Evolutionary conservation across 2,113 vertebrate species (phyloP).

Genomic region (Cyanistes caeruleus): DNA sequence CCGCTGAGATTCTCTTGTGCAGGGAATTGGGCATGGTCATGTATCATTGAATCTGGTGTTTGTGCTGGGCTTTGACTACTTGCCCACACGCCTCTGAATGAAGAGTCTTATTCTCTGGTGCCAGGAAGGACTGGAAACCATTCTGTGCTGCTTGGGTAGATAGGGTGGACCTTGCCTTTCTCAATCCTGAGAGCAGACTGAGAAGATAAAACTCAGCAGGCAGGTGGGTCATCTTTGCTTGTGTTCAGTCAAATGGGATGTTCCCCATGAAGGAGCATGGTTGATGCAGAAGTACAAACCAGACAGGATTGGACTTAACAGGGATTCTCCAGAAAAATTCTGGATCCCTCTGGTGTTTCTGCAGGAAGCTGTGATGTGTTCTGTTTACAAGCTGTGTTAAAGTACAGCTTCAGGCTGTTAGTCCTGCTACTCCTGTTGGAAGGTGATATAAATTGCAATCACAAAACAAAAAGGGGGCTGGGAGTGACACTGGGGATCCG

Average conservation of each 20-base stretch:
- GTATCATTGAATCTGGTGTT: neutral
- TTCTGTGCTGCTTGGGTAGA: neutral
- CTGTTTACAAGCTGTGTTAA: neutral
- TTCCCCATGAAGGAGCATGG: neutral
- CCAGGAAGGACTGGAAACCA: neutral
- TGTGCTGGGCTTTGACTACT: neutral
- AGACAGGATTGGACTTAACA: neutral
- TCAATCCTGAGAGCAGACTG: neutral
- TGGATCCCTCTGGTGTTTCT: neutral
- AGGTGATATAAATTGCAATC: neutral
- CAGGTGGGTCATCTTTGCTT: neutral
- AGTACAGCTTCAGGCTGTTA: neutral
- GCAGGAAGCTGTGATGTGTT: neutral
- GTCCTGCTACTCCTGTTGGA: neutral
- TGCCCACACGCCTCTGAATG: neutral
- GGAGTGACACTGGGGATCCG: neutral
- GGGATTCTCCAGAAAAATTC: neutral
- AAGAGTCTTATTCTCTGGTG: neutral
- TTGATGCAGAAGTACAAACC: neutral
- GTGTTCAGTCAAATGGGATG: neutral
- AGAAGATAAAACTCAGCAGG: neutral
- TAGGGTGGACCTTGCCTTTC: neutral
- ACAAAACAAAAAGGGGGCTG: neutral
- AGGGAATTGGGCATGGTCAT: neutral
- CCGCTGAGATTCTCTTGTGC: neutral